Percentiles rank a stretch among this genome's conserved stretches.
Evolutionary conservation across 2,888 invertebrate species (phyloP).

Genomic region (Itoplectis maculator): DNA sequence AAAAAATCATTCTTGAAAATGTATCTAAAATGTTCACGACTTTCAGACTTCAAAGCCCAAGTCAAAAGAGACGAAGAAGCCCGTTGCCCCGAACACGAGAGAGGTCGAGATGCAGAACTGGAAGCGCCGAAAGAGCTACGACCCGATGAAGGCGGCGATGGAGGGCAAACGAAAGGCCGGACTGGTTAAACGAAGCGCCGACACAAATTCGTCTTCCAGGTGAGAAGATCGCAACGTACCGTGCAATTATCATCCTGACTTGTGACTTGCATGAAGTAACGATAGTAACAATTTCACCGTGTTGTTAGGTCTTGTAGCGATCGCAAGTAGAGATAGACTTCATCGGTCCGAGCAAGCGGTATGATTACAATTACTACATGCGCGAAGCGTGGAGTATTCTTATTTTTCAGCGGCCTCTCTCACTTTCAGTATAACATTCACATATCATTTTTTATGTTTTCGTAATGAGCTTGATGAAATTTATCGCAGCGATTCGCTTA

Average conservation of each 20-base stretch:
- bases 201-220: conserved; percentile 80
- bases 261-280: conserved; percentile 37
- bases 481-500: conserved; percentile 34
- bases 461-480: conserved; percentile 4
- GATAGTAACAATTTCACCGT: conserved; percentile 73
- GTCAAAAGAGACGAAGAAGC: conserved; percentile 76
- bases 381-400: conserved; percentile 57
- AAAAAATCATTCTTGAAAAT: neutral
- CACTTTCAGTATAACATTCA: conserved; percentile 21
- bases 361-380: conserved; percentile 72
- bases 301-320: conserved; percentile 80
- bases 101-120: conserved; percentile 97
- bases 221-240: conserved; percentile 61
- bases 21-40: neutral
- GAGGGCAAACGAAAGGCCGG: conserved; percentile 89
- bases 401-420: conserved; percentile 63
- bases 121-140: conserved; percentile 97
- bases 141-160: conserved; percentile 97
- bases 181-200: conserved; percentile 75
- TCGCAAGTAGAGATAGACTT: conserved; percentile 79
- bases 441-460: conserved; percentile 28
- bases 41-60: conserved; percentile 73
- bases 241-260: conserved; percentile 9
- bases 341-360: conserved; percentile 76
- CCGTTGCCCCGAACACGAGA: conserved; percentile 87